Conservation (phyloP, 2,888 invertebrate genomes). For the Tanytarsus gracilentus region DNA sequence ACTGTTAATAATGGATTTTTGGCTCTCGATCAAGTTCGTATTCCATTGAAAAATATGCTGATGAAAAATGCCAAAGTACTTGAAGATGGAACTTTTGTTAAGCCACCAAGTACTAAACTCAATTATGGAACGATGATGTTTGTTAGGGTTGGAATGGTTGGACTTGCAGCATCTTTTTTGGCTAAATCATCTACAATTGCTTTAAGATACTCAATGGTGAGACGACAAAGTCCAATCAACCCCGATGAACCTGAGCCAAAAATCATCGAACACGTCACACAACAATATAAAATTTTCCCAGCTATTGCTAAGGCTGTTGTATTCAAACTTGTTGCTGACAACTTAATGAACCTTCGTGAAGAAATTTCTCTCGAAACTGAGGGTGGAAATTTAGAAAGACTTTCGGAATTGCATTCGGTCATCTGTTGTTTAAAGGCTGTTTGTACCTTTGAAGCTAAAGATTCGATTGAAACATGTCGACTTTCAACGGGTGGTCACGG, state of each 20-base stretch:
- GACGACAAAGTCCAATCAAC: conserved; percentile 71
- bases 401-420: conserved; percentile 39
- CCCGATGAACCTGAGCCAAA: conserved; percentile 65
- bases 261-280: conserved; percentile 79
- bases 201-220: conserved; percentile 71
- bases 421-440: conserved; percentile 25
- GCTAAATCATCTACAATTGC: conserved; percentile 77
- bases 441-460: conserved; percentile 4
- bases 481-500: conserved; percentile 28
- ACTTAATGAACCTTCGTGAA: conserved; percentile 60
- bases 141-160: conserved; percentile 72
- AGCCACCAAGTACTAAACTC: conserved; percentile 71
- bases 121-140: conserved; percentile 93
- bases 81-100: conserved; percentile 78
- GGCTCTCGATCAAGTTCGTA: conserved; percentile 67
- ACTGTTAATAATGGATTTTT: conserved; percentile 81
- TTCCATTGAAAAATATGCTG: conserved; percentile 73
- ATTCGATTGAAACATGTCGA: conserved; percentile 10
- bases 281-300: conserved; percentile 78
- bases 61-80: conserved; percentile 79
- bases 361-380: conserved; percentile 64
- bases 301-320: conserved; percentile 66
- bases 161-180: conserved; percentile 61
- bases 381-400: conserved; percentile 59
- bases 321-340: conserved; percentile 56